Conservation (phyloP, 2,113 vertebrate species). For the Fulica atra region DNA sequence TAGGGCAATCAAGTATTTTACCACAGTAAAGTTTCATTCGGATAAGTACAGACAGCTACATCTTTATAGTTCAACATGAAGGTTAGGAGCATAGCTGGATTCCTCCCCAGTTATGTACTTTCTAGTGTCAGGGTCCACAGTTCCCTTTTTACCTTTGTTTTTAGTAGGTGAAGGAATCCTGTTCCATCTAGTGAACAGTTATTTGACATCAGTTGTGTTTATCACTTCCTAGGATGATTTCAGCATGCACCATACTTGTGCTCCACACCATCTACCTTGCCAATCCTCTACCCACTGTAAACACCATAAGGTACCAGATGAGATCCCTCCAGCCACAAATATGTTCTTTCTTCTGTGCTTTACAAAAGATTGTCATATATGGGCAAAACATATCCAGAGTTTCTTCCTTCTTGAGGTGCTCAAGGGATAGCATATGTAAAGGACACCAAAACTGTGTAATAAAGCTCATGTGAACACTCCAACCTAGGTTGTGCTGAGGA, state of each 20-base stretch:
- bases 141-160: not conserved
- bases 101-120: not conserved
- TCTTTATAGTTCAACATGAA: not conserved
- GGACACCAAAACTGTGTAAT: not conserved
- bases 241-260: accelerated
- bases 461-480: not conserved
- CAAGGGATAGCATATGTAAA: not conserved
- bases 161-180: not conserved
- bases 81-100: accelerated
- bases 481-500: not conserved
- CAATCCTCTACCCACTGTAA: not conserved
- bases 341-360: not conserved
- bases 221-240: not conserved
- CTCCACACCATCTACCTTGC: not conserved
- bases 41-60: not conserved
- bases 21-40: not conserved
- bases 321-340: not conserved
- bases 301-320: not conserved
- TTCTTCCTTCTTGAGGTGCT: not conserved
- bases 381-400: not conserved
- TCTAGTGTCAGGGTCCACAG: not conserved
- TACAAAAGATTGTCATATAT: not conserved
- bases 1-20: not conserved
- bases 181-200: not conserved
- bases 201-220: not conserved